These are phyloP conservation scores for Paratilapia polleni DNA, from an alignment of 2,113 vertebrate species.

Conservation along the genomic window DNA sequence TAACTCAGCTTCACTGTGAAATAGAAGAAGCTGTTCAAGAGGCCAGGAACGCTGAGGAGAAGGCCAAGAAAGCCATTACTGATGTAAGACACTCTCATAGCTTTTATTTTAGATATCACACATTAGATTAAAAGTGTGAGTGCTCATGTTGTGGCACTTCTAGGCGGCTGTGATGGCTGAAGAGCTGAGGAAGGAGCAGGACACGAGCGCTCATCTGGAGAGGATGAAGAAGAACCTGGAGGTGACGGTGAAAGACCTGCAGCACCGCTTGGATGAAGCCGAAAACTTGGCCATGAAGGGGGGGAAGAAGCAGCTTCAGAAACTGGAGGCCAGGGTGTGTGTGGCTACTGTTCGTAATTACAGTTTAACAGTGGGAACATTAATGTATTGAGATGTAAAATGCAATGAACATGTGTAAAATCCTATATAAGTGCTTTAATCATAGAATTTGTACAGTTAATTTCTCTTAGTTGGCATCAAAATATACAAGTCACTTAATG, in stretches of 20 bases:
- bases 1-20: slow-evolving; percentile 50
- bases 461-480: background rate
- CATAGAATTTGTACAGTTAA: background rate
- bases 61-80: slow-evolving; percentile 79
- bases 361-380: background rate
- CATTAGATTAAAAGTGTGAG: fast-evolving
- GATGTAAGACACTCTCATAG: background rate
- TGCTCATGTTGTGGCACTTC: background rate
- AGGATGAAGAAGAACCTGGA: slow-evolving; percentile 14
- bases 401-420: background rate
- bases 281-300: slow-evolving; percentile 10
- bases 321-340: background rate
- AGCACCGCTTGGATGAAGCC: background rate
- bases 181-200: slow-evolving; percentile 16
- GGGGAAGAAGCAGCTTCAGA: slow-evolving; percentile 9
- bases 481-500: background rate
- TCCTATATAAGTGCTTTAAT: fast-evolving
- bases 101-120: background rate
- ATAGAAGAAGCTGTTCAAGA: slow-evolving; percentile 70
- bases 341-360: background rate
- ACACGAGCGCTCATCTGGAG: slow-evolving; percentile 1
- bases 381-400: no score
- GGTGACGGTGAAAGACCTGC: slow-evolving; percentile 3
- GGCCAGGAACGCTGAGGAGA: slow-evolving; percentile 83
- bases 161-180: slow-evolving; percentile 4